Evolutionary conservation across 2,888 invertebrate genomes (phyloP), one percentile per base, ranked within the genome.

Genomic region (Lasioglossum figueresi): DNA sequence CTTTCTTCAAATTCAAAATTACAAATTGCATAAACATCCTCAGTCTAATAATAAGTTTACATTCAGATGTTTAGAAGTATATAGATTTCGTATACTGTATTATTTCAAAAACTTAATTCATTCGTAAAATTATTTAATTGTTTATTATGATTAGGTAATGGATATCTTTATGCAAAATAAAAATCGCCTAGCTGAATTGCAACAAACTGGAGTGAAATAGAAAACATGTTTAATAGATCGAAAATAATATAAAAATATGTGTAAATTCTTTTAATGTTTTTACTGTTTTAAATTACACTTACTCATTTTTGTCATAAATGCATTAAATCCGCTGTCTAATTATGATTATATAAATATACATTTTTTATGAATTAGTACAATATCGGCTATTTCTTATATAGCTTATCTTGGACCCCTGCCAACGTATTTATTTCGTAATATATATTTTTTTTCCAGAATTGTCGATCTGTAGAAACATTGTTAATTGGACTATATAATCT

Each of bases 401-500:
- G 4, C 56, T 56, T 40, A 12, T 23, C 10, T 68, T 2, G 31
- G 40, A 56, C 10, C 16, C 40, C 70, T 6, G 6, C 78, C 16
- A 34, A 34, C n/a, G 12, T n/a, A 37, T 59, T 1, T 48, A 59
- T 19, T 45, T 66, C 34, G 27, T 79, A 80, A 81, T n/a, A 63
- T 80, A 10, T 80, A 10, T 56, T 66, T 48, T 76, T 4, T 82
- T 43, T 84, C 76, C 88, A 96, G 96, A 96, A 95, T 92, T 96
- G 96, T 86, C 94, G 95, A 68, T 95, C 95, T 79, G 95, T 96
- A 79, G 96, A 96, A 93, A 96, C 96, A 23, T 93, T 96, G 66
- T 93, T 96, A 43, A 95, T 96, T 95, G 97, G 97, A 92, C 96
- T 98, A 92, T 98, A 98, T 95, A 99, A 98, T 95, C 96, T 98